Percentiles rank a stretch among this genome's conserved stretches.
These are phyloP conservation scores for Trichogramma dendrolimi DNA, from an alignment of 2,888 invertebrate species.

Conservation along the genomic window DNA sequence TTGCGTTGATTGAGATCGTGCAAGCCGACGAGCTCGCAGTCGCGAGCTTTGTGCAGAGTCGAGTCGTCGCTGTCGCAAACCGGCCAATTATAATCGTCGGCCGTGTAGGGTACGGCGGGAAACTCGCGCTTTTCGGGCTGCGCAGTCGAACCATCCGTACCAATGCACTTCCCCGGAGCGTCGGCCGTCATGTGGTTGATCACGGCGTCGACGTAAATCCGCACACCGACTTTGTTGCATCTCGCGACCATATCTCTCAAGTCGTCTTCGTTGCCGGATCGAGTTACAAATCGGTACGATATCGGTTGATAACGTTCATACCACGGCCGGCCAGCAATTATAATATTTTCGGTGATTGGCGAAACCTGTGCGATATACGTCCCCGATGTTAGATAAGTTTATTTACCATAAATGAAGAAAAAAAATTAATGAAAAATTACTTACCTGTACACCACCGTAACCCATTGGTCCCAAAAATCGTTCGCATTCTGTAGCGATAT, in stretches of 20 bases:
- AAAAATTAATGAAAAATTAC: too few relatives aligned
- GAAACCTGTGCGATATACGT: slow-evolving; percentile 51
- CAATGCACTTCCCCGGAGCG: slow-evolving; percentile 49
- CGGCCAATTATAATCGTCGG: slow-evolving; percentile 47
- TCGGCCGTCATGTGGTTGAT: slow-evolving; percentile 70
- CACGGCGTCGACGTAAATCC: slow-evolving; percentile 70
- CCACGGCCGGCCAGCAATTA: slow-evolving; percentile 38
- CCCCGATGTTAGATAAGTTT: too few relatives aligned
- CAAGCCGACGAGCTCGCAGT: slow-evolving; percentile 53
- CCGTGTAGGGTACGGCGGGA: slow-evolving; percentile 49
- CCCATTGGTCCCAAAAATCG: too few relatives aligned
- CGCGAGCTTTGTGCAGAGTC: slow-evolving; percentile 51
- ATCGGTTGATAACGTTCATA: slow-evolving; percentile 72
- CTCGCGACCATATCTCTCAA: slow-evolving; percentile 68
- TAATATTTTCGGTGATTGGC: slow-evolving; percentile 58
- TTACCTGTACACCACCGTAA: too few relatives aligned
- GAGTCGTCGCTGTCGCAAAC: slow-evolving; percentile 43
- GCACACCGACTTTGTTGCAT: slow-evolving; percentile 37
- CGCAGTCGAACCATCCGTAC: slow-evolving; percentile 60
- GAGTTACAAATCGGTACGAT: slow-evolving; percentile 68
- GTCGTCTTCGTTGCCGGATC: slow-evolving; percentile 70
- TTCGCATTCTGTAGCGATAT: too few relatives aligned
- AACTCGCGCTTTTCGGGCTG: slow-evolving; percentile 50
- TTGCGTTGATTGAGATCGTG: slow-evolving; percentile 54
- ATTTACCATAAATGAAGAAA: too few relatives aligned